Percentiles rank a stretch among this genome's conserved stretches.
phyloP scores from a whole-genome alignment of 2,888 invertebrate species.

The Cetonia aurata region DNA sequence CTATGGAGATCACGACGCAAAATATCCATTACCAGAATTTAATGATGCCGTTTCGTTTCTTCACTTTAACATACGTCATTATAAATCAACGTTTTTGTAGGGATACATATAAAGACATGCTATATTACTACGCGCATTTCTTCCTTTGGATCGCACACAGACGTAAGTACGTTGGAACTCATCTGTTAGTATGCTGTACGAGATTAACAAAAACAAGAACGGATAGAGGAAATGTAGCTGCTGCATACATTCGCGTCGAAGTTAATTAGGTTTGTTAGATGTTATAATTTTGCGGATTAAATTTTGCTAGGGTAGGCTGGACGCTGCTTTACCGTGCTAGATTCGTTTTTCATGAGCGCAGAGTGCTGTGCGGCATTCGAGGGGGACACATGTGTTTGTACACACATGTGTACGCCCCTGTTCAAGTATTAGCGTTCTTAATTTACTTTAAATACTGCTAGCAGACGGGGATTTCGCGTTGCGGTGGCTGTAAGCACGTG shows the following conservation, averaged over 20 bases:
- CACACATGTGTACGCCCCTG: no score
- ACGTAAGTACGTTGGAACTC: no score
- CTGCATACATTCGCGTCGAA: slow-evolving; percentile 31
- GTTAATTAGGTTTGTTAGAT: slow-evolving; percentile 38
- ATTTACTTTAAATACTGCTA: no score
- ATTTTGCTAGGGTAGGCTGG: slow-evolving; percentile 29
- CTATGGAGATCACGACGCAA: neutral
- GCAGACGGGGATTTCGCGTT: no score
- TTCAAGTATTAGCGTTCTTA: no score
- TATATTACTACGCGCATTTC: no score
- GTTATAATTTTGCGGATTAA: slow-evolving; percentile 36
- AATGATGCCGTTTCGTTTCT: slow-evolving; percentile 42
- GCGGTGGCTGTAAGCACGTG: no score
- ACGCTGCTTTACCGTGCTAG: neutral
- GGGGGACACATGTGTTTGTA: no score
- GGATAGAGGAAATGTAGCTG: slow-evolving; percentile 6
- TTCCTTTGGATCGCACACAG: no score
- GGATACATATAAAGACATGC: no score
- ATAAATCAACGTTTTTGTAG: slow-evolving; percentile 37
- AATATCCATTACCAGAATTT: slow-evolving; percentile 41
- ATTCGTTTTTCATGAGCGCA: neutral
- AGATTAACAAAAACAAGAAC: slow-evolving; percentile 33
- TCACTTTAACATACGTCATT: slow-evolving; percentile 43
- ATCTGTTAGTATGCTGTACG: neutral
- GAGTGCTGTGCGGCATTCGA: no score